These are phyloP conservation scores for Hydroisotoma schaefferi DNA, from an alignment of 2,888 invertebrate species.

Conservation along the genomic window DNA sequence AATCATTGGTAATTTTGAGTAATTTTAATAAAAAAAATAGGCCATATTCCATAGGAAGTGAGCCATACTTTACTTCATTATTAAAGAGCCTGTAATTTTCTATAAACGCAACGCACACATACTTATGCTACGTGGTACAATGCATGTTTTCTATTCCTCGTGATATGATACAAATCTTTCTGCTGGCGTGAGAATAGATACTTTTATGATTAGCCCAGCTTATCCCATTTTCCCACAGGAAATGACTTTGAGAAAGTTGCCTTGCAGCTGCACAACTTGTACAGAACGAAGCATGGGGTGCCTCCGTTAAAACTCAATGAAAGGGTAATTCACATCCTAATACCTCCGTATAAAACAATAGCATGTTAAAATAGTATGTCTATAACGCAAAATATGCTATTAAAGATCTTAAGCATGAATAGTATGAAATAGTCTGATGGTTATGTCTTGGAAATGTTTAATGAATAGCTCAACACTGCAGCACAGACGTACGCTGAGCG, in stretches of 20 bases:
- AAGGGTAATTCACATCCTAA: conserved; percentile 8
- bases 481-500: conserved; percentile 39
- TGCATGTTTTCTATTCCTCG: too few relatives aligned
- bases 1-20: too few relatives aligned
- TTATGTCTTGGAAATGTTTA: not conserved
- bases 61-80: too few relatives aligned
- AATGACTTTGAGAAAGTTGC: conserved; percentile 36
- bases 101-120: too few relatives aligned
- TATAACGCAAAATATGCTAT: not conserved
- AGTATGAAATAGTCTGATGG: not conserved
- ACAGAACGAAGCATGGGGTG: conserved; percentile 34
- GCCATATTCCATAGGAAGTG: too few relatives aligned
- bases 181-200: too few relatives aligned
- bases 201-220: not conserved
- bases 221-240: conserved; percentile 14
- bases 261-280: conserved; percentile 31
- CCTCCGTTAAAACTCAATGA: conserved; percentile 35
- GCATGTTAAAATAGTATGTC: not conserved
- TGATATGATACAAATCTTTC: too few relatives aligned
- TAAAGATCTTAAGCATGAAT: not conserved
- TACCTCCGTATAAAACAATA: not conserved
- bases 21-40: too few relatives aligned
- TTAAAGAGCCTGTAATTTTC: too few relatives aligned
- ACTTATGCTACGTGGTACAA: too few relatives aligned
- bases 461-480: conserved; percentile 31